Base-by-base conservation (phyloP, 2,113 vertebrate genomes). In the Ameiurus melas region DNA sequence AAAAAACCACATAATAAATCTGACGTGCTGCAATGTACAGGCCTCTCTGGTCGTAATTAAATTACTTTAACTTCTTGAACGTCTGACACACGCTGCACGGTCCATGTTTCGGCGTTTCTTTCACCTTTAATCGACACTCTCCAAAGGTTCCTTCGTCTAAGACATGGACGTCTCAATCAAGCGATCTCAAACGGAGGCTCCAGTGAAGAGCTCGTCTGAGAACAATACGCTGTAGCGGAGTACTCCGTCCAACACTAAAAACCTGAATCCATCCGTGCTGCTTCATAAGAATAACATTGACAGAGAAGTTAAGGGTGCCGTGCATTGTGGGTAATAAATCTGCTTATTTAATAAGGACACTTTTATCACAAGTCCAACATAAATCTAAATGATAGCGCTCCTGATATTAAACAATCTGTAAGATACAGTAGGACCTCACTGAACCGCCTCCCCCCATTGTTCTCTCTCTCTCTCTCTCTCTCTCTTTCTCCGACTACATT, bases 301-400 rank as follows among this genome's bases (percentile, higher is more conserved):
- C 36, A 64, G 25, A 83, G 79, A 58, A 10, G 57, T 55, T 17
- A 22, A 60, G 33, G 77, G 33, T 22, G 55, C 81, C 10, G 12
- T 60, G 81, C 81, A 62, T 17, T 83, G 33, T 62, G 55, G 81
- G 79, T 60, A 82, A 60, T 83, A 39, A 83, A 83, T 62, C 57
- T 14, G 1, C 20, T 25, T 13, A 27, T 83, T 81, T 81, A 57
- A 81, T 33, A 16, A 2, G 53, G 79, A 19, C 30, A 16, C 53
- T 22, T 58, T 39, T 60, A 39, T 25, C 22, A 25, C 19, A 82
- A 82, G 1, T 20, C 22, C 20, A 83, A 25, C 22, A 2, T 47
- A 39, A 75, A 43, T 25, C 17, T 39, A 43, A 43, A 75, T 25
- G 12, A 47, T 5, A 43, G 22, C 0, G 2, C 53, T 19, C n/a